Percentiles rank a stretch among this genome's conserved stretches.
These are phyloP conservation scores for Trachurus trachurus DNA, from an alignment of 2,797 vertebrate species.

Conservation along the genomic window DNA sequence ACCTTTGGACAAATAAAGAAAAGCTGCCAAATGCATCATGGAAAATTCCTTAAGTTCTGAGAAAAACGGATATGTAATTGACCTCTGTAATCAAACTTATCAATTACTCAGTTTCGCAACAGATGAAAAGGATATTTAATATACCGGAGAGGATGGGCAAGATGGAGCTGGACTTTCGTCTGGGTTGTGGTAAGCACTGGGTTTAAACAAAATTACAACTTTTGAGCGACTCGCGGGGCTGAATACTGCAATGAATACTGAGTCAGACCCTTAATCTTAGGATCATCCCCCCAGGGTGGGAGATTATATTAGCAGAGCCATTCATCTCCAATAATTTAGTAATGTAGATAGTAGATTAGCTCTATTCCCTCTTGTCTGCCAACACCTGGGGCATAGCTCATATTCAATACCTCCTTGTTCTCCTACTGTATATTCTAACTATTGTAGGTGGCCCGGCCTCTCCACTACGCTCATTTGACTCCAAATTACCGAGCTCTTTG, in stretches of 20 bases:
- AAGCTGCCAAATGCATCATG: conserved; percentile 16
- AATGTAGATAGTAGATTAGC: conserved; percentile 85
- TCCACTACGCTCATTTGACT: conserved; percentile 73
- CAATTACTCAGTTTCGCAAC: conserved; percentile 12
- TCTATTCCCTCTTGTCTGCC: conserved; percentile 81
- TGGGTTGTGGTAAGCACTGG: conserved; percentile 50
- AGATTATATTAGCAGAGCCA: conserved; percentile 86
- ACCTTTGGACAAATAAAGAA: conserved; percentile 15
- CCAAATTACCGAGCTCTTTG: conserved; percentile 66
- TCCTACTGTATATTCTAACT: conserved; percentile 65
- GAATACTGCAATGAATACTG: conserved; percentile 75
- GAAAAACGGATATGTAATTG: conserved; percentile 7
- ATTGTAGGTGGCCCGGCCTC: conserved; percentile 75
- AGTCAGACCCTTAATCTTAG: conserved; percentile 81
- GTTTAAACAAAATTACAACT: conserved; percentile 77
- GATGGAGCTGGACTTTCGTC: conserved; percentile 52
- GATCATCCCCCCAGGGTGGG: conserved; percentile 79
- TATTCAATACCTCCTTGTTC: conserved; percentile 77
- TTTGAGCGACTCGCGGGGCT: conserved; percentile 66
- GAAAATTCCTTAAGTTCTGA: conserved; percentile 3
- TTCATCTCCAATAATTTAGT: conserved; percentile 87
- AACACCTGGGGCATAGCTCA: conserved; percentile 76
- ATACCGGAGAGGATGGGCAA: conserved; percentile 25
- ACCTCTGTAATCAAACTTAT: conserved; percentile 33
- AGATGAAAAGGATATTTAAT: conserved; percentile 23